Percentiles rank a stretch among this genome's conserved stretches.
Conservation (phyloP, 2,113 vertebrate species). For the Sminthopsis crassicaudata region DNA sequence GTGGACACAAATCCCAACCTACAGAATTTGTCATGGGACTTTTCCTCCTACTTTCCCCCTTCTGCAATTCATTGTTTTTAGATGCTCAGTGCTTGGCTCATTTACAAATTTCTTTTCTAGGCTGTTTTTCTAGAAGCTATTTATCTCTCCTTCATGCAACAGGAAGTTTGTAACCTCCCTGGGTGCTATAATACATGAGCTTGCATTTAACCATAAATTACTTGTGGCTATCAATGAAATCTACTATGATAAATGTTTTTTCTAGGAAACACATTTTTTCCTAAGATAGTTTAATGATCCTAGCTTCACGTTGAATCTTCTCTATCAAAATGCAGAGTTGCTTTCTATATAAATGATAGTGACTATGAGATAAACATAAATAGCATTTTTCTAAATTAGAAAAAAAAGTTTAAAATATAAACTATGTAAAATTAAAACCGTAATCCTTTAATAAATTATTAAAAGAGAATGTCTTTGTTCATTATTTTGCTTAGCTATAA, state of each 20-base stretch:
- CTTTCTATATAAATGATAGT: background rate
- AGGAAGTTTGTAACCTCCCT: background rate
- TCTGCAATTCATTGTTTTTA: background rate
- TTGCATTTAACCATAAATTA: constrained; percentile 7
- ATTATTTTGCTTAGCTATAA: background rate
- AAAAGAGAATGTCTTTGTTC: background rate
- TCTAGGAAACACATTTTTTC: background rate
- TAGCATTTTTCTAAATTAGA: background rate
- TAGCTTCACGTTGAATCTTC: background rate
- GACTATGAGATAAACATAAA: background rate
- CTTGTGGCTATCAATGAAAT: background rate
- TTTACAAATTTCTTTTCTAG: background rate
- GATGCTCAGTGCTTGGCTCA: background rate
- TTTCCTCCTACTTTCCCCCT: background rate
- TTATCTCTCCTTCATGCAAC: background rate
- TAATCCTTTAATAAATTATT: background rate
- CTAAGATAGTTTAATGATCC: background rate
- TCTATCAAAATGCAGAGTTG: background rate
- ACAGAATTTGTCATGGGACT: background rate
- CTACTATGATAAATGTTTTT: background rate
- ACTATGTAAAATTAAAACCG: background rate
- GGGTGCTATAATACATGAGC: background rate
- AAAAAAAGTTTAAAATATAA: background rate
- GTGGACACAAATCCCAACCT: background rate
- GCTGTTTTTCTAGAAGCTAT: background rate